Base-by-base conservation (phyloP, 2,797 vertebrate genomes). In the Diplodus sargus region DNA sequence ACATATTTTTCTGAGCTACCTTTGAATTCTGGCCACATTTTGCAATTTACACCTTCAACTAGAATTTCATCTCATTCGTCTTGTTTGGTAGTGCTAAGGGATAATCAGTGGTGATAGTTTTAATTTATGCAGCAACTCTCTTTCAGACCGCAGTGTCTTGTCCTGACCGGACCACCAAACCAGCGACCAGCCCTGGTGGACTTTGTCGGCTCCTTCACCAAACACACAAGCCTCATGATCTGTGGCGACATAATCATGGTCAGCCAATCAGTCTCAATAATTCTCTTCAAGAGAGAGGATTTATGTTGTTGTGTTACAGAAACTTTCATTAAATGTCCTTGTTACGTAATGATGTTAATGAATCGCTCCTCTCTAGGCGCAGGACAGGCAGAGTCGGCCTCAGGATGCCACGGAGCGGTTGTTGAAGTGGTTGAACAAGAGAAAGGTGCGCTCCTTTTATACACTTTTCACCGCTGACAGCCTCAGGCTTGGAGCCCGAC, bases 151-250 rank as follows among this genome's bases (percentile, higher is more conserved):
- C 95, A 95, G 69, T 96, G 95, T 85, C 86, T 96, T 12, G 95
- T 95, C 25, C 83, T 96, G 30, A 96, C 94, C 0, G 94, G 95
- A 34, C 92, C 95, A 1, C 94, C 95, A 14, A 93, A 80, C 58
- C 89, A 94, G 56, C 86, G 92, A 16, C 96, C 95, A 8, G 94
- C 94, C 0, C 87, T 96, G 56, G 95, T 95, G 67, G 95, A 96
- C 84, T 96, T 96, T 77, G 95, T 95, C 5, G 85, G 87, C 2
- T 86, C 91, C 56, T 94, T 96, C 81, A 96, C 95, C 4, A 96
- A 96, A 78, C 93, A 94, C 1, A 83, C 91, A 56, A 96, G 95
- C 79, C 93, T 96, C 49, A 95, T 95, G 95, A 93, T 96, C 81
- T 96, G 95, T 56, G 95, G 95, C 15, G 94, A 95, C 77, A 92